A percentile compares a stretch with the other conserved stretches of the same genome.
Conservation (phyloP, 1,140 invertebrate species). For the Zeugodacus cucurbitae region DNA sequence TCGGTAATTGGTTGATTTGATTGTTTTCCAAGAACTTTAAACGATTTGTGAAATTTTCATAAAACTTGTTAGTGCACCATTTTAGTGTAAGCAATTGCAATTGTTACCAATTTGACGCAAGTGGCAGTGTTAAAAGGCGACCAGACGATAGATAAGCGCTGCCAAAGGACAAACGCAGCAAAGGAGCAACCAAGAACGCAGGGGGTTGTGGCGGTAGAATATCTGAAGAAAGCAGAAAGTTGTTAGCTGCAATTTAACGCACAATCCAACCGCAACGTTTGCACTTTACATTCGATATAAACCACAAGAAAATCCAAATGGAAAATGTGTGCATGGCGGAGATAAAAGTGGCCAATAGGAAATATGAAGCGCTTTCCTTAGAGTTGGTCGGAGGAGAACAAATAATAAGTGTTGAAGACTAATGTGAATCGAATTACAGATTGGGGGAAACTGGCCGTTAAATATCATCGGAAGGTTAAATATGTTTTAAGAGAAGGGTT, state of each 20-base stretch:
- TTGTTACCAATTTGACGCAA: constrained; percentile 28
- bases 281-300: constrained; percentile 20
- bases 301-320: neutral
- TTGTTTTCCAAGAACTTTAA: constrained; percentile 46
- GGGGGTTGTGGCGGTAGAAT: neutral
- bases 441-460: too few relatives aligned
- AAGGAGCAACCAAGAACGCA: neutral
- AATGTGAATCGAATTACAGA: too few relatives aligned
- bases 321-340: neutral
- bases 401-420: too few relatives aligned
- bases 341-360: neutral
- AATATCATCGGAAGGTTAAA: too few relatives aligned
- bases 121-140: neutral
- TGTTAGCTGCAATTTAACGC: constrained; percentile 31
- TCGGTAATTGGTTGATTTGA: constrained; percentile 44
- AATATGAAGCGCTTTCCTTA: too few relatives aligned
- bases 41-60: constrained; percentile 44
- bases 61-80: constrained; percentile 36
- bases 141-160: constrained; percentile 10
- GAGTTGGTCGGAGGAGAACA: too few relatives aligned
- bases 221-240: neutral
- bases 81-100: constrained; percentile 31
- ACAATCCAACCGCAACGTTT: constrained; percentile 24
- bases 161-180: neutral
- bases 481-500: too few relatives aligned